Conservation (phyloP, 2,888 invertebrate genomes). For the Plusia festucae region DNA sequence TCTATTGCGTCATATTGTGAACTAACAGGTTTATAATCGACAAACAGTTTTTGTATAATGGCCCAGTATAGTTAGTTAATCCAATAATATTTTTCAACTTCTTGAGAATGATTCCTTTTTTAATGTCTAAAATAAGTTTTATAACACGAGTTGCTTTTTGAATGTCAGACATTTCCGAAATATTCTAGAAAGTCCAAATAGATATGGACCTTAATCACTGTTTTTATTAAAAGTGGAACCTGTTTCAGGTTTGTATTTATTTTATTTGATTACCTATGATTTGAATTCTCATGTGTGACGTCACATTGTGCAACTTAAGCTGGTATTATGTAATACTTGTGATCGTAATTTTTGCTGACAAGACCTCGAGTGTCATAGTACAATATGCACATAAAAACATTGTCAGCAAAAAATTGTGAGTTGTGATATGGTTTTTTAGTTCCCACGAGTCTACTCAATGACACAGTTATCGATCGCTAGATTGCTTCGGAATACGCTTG, state of each 20-base stretch:
- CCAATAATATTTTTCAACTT: not conserved
- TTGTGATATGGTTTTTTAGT: slow-evolving; percentile 27
- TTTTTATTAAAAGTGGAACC: not conserved
- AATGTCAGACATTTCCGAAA: not conserved
- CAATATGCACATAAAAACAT: slow-evolving; percentile 1
- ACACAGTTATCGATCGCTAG: slow-evolving; percentile 45
- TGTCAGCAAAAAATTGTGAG: slow-evolving; percentile 15
- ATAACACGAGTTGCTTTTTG: not conserved
- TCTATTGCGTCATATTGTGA: not conserved
- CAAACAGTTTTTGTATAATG: no score
- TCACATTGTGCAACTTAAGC: not conserved
- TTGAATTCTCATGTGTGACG: not conserved
- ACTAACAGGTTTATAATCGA: no score
- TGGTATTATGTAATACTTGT: not conserved
- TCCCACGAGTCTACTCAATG: slow-evolving; percentile 45
- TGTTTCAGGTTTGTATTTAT: not conserved
- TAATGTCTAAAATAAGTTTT: not conserved
- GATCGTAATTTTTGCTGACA: not conserved
- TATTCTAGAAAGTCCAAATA: not conserved
- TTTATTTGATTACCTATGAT: not conserved
- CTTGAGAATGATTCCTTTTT: not conserved
- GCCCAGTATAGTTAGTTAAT: not conserved
- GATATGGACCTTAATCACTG: not conserved
- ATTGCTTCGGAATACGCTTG: slow-evolving; percentile 35
- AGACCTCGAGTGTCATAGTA: not conserved